Evolutionary conservation across 2,113 vertebrate species (phyloP).

Genomic region (Seriola dumerili): DNA sequence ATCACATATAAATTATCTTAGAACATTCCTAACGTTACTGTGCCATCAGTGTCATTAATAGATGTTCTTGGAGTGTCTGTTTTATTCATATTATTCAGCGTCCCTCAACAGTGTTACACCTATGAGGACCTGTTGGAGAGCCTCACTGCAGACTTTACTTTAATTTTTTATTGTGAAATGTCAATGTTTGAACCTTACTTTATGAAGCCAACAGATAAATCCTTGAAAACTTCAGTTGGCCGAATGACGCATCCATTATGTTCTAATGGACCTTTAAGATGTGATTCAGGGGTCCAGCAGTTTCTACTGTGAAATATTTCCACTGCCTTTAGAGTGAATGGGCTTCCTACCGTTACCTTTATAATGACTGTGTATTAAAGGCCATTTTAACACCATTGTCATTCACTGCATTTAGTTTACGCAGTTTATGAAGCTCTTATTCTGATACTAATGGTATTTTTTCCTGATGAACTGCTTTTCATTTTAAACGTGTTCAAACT

Average conservation of each 20-base stretch:
- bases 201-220: slow-evolving; percentile 15
- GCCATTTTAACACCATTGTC: background rate
- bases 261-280: background rate
- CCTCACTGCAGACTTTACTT: background rate
- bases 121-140: background rate
- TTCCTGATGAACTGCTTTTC: background rate
- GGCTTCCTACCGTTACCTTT: background rate
- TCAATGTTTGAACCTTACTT: background rate
- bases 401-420: slow-evolving; percentile 1
- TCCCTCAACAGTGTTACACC: background rate
- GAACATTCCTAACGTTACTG: background rate
- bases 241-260: background rate
- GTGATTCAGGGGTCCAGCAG: background rate
- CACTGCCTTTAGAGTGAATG: background rate
- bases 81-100: background rate
- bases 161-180: background rate
- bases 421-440: background rate
- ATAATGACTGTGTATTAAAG: background rate
- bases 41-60: background rate
- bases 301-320: background rate
- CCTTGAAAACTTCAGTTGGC: slow-evolving; percentile 18
- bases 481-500: background rate
- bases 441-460: background rate
- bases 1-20: background rate
- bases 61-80: background rate